Evolutionary conservation across 1,140 invertebrate genomes (phyloP), one percentile per base, ranked within the genome.

Genomic region (Battus philenor): DNA sequence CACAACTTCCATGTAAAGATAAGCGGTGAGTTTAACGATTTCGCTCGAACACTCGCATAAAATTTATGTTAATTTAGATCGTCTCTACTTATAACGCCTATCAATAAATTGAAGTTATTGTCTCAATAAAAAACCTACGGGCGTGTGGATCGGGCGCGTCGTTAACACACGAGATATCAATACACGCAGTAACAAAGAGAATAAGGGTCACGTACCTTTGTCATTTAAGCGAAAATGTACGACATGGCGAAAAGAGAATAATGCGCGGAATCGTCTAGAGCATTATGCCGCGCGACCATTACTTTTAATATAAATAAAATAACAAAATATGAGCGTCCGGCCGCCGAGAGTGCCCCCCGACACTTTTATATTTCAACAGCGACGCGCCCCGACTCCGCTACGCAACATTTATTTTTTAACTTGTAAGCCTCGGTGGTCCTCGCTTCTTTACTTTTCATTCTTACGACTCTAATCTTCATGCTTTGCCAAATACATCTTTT

Each of bases 221-320:
- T 76, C 76, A 77, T 77, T 78, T 77, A 82, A 85, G 78, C 81
- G 78, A 84, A 80, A 84, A 84, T 80, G 80, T 83, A 83, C 74
- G 76, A 67, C 68, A 64, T 59, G 47, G 50, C 63, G 67, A 70
- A 79, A 72, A 64, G 75, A 80, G 74, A 79, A 65, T 78, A 81
- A 79, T 74, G 72, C 55, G 64, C 64, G 74, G 75, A 80, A 82
- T 64, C 56, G 68, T 75, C 75, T 60, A 59, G 69, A 72, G 69
- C 71, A 74, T 80, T 81, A 79, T 78, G 69, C 64, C 58, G 63
- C 68, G 66, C 59, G 46, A 77, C 74, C 78, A 85, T 85, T 85
- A 85, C 80, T 85, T 85, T 85, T 85, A 78, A 85, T 85, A 85
- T 85, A 85, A 85, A 85, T 81, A 82, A 85, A 85, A 85, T 82